A percentile compares a stretch with the other conserved stretches of the same genome.
These are phyloP conservation scores for Solenopsis fugax DNA, from an alignment of 1,140 invertebrate species.

Conservation along the genomic window DNA sequence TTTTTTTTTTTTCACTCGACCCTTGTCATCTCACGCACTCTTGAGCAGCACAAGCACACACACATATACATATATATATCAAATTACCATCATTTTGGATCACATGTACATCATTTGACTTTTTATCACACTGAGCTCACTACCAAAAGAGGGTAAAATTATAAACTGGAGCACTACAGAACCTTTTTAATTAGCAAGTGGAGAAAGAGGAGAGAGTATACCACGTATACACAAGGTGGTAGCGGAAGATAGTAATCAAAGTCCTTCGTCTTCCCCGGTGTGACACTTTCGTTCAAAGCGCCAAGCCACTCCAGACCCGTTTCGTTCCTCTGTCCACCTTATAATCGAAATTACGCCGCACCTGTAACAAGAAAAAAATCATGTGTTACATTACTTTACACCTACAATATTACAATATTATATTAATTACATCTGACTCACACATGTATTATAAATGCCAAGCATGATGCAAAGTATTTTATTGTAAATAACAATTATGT, in stretches of 20 bases:
- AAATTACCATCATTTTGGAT: constrained; percentile 73
- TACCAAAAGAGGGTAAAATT: constrained; percentile 71
- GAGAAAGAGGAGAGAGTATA: constrained; percentile 62
- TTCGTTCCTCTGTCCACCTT: constrained; percentile 84
- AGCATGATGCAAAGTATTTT: neutral
- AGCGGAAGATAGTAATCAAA: constrained; percentile 74
- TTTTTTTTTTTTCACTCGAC: constrained; percentile 41
- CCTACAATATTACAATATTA: neutral
- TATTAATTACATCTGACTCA: neutral
- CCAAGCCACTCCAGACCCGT: constrained; percentile 81
- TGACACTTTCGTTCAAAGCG: constrained; percentile 82
- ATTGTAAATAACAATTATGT: neutral
- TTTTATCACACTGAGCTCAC: constrained; percentile 82
- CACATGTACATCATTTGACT: constrained; percentile 79
- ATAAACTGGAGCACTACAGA: constrained; percentile 80
- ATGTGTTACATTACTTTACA: constrained; percentile 2
- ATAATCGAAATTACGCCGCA: constrained; percentile 86
- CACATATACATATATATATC: constrained; percentile 53
- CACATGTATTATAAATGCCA: neutral
- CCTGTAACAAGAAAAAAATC: constrained; percentile 80
- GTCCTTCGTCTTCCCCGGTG: constrained; percentile 81
- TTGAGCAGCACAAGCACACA: constrained; percentile 72
- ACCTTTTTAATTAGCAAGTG: constrained; percentile 65
- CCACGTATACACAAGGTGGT: constrained; percentile 78
- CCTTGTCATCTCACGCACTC: constrained; percentile 68